Base-by-base conservation (phyloP, 2,113 vertebrate species). In the Halichoeres trimaculatus region DNA sequence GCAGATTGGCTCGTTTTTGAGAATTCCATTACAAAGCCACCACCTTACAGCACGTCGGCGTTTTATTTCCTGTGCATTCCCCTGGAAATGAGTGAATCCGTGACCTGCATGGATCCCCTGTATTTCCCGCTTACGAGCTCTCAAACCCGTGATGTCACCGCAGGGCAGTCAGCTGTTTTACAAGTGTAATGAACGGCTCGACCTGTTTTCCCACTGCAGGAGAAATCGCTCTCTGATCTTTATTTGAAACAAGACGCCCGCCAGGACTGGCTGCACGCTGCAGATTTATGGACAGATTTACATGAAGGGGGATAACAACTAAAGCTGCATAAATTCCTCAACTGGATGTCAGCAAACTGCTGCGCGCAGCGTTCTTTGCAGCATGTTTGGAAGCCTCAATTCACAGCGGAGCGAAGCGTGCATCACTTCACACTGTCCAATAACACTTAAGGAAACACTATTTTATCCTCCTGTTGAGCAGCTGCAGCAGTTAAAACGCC, bases 231-330 rank as follows among this genome's bases (percentile, higher is more conserved):
- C 48, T 76, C 67, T 80, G 76, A 54, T 85, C 59, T 76, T 52
- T 76, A 54, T 82, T 79, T 85, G 67, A 87, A 83, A 75, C 65
- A 82, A 82, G 73, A 68, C 10, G 36, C 35, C 48, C 41, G 69
- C 57, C 51, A 74, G 59, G 85, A 82, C 11, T 58, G 66, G 76
- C 70, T 65, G 52, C 72, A 48, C 61, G 9, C 72, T 74, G 79
- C 84, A 88, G 81, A 87, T 87, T 85, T 85, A 84, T 79, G 35
- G 73, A 75, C 62, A 78, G 67, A 88, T 87, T 83, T 87, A 83
- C 71, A 87, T 85, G 64, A 70, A 30, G 78, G 23, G 23, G 79
- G 82, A 84, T 68, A 60, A 76, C 80, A 86, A 78, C 79, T 84
- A 75, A 82, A 78, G 68, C 80, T 59, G 74, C 59, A 85, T 81